Evolutionary conservation across 2,888 invertebrate species (phyloP).

Genomic region (Apantesis nais): DNA sequence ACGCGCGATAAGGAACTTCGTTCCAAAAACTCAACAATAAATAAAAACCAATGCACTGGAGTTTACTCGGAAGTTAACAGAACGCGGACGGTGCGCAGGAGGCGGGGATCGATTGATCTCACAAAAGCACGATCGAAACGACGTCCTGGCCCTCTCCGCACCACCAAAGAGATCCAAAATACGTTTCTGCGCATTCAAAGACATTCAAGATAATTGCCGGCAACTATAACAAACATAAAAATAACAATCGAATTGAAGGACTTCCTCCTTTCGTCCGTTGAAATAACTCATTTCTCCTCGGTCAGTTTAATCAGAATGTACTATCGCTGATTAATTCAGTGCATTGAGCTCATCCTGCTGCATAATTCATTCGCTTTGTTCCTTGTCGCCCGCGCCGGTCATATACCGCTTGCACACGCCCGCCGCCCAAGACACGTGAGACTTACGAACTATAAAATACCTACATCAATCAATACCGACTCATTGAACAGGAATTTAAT

Average conservation of each 20-base stretch:
- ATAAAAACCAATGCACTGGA: no score
- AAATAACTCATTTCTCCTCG: not conserved
- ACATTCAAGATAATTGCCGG: no score
- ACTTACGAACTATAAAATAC: slow-evolving; percentile 20
- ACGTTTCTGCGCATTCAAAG: no score
- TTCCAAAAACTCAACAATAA: no score
- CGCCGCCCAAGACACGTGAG: slow-evolving; percentile 1
- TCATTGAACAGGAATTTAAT: slow-evolving; percentile 7
- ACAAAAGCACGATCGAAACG: no score
- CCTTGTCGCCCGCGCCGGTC: slow-evolving; percentile 15
- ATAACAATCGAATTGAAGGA: not conserved
- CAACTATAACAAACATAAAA: not conserved
- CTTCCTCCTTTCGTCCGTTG: not conserved
- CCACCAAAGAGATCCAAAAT: no score
- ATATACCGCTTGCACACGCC: slow-evolving; percentile 19
- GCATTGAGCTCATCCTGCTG: slow-evolving; percentile 37
- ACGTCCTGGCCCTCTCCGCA: no score
- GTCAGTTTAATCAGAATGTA: not conserved
- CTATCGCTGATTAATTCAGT: slow-evolving; percentile 17
- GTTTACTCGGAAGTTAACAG: no score
- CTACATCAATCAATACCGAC: slow-evolving; percentile 9
- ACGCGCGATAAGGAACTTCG: no score
- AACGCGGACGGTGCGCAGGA: no score
- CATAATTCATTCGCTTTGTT: slow-evolving; percentile 48
- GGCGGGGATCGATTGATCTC: no score